These are phyloP conservation scores for Limnothrissa miodon DNA, from an alignment of 2,113 vertebrate genomes.

Conservation along the genomic window DNA sequence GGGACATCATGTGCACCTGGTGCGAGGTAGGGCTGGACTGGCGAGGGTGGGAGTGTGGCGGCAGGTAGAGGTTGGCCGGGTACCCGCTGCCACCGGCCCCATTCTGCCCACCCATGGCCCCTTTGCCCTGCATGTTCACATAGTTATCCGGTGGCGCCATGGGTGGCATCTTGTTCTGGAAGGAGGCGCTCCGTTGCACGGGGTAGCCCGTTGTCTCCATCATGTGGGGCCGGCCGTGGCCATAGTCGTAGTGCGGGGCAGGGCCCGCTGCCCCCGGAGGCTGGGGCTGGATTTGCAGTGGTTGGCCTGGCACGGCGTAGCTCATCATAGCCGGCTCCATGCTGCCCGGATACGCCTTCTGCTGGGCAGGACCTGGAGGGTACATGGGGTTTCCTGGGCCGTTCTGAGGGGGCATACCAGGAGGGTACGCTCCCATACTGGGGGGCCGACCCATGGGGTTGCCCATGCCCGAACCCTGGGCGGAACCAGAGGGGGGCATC, in stretches of 20 bases:
- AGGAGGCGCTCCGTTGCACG: slow-evolving; percentile 91
- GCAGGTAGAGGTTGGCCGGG: slow-evolving; percentile 73
- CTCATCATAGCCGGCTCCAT: slow-evolving; percentile 82
- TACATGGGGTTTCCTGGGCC: slow-evolving; percentile 67
- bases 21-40: slow-evolving; percentile 85
- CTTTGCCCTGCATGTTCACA: slow-evolving; percentile 80
- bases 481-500: slow-evolving; percentile 76
- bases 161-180: slow-evolving; percentile 86
- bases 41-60: slow-evolving; percentile 83
- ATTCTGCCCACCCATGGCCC: slow-evolving; percentile 70
- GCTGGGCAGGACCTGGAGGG: slow-evolving; percentile 65
- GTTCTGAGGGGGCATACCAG: slow-evolving; percentile 65
- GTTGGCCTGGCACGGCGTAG: slow-evolving; percentile 78
- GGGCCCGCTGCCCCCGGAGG: slow-evolving; percentile 73
- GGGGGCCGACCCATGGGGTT: slow-evolving; percentile 78
- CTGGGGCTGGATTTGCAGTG: slow-evolving; percentile 77
- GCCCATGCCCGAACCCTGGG: slow-evolving; percentile 76
- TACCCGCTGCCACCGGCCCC: slow-evolving; percentile 72
- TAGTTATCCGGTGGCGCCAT: slow-evolving; percentile 72
- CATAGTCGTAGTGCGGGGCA: slow-evolving; percentile 80
- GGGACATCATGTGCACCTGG: slow-evolving; percentile 83
- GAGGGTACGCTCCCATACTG: slow-evolving; percentile 72
- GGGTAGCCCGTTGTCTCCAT: slow-evolving; percentile 83
- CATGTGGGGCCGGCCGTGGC: slow-evolving; percentile 77
- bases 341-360: slow-evolving; percentile 79